Conservation (phyloP, 2,888 invertebrate species). For the Yponomeuta sedellus region DNA sequence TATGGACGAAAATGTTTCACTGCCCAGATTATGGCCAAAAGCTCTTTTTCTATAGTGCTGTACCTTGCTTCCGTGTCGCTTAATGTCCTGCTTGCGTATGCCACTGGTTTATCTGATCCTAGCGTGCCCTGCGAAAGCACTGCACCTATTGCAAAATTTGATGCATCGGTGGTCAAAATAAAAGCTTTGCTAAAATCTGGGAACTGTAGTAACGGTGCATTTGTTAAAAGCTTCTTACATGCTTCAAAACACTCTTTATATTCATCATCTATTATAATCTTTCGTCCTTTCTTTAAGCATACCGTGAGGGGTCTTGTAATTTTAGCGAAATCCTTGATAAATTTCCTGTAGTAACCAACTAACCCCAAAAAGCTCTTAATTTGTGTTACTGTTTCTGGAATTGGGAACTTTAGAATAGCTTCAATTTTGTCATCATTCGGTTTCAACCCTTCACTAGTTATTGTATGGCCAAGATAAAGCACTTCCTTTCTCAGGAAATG, state of each 20-base stretch:
- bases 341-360: conserved; percentile 28
- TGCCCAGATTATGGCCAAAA: conserved; percentile 15
- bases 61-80: conserved; percentile 11
- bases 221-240: conserved; percentile 31
- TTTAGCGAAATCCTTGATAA: conserved; percentile 28
- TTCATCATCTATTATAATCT: conserved; percentile 20
- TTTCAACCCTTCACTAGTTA: conserved; percentile 9
- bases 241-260: conserved; percentile 25
- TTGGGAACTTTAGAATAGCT: conserved; percentile 26
- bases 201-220: conserved; percentile 37
- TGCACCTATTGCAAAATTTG: conserved; percentile 9
- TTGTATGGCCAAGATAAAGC: conserved; percentile 1
- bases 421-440: conserved; percentile 31
- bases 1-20: conserved; percentile 15
- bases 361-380: conserved; percentile 30
- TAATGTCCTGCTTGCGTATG: conserved; percentile 15
- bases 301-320: conserved; percentile 28
- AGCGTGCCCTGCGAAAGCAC: conserved; percentile 19
- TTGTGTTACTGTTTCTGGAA: conserved; percentile 28
- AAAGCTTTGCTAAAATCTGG: conserved; percentile 31
- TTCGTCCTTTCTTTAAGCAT: conserved; percentile 27
- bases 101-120: conserved; percentile 18
- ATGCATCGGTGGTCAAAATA: conserved; percentile 14
- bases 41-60: conserved; percentile 15
- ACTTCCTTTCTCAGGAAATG: conserved; percentile 27